Conservation (phyloP, 2,797 vertebrate species). For the Pseudochaenichthys georgianus region DNA sequence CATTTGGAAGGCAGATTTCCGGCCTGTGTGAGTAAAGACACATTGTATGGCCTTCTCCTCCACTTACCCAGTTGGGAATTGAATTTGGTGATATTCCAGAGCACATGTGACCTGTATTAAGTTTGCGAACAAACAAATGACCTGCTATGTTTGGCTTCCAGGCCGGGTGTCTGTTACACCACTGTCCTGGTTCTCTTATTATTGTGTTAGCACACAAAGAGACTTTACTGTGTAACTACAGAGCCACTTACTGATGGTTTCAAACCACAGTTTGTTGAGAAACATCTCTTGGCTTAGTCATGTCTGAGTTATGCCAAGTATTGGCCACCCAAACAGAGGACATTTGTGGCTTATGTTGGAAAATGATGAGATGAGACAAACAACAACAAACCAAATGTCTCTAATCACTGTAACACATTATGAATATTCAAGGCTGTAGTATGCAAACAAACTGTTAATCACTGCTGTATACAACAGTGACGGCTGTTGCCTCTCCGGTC, state of each 20-base stretch:
- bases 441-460: not conserved
- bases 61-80: conserved; percentile 53
- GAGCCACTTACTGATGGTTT: conserved; percentile 2
- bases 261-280: conserved; percentile 40
- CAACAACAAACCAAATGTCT: conserved; percentile 17
- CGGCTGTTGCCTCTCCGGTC: too few relatives aligned
- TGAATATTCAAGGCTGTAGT: not conserved
- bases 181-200: conserved; percentile 28
- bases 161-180: conserved; percentile 54
- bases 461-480: not conserved
- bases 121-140: conserved; percentile 66
- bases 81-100: conserved; percentile 55
- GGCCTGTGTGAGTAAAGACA: conserved; percentile 46
- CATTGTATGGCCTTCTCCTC: conserved; percentile 59
- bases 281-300: conserved; percentile 29
- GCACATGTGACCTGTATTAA: conserved; percentile 57
- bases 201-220: conserved; percentile 36
- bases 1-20: conserved; percentile 72
- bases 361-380: conserved; percentile 19
- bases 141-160: conserved; percentile 44
- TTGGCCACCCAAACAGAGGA: conserved; percentile 46
- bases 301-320: conserved; percentile 25
- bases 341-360: conserved; percentile 13
- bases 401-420: conserved; percentile 16
- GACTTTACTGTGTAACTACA: conserved; percentile 27